These are phyloP conservation scores for Turdus rufiventris DNA, from an alignment of 2,113 vertebrate genomes.

Conservation along the genomic window DNA sequence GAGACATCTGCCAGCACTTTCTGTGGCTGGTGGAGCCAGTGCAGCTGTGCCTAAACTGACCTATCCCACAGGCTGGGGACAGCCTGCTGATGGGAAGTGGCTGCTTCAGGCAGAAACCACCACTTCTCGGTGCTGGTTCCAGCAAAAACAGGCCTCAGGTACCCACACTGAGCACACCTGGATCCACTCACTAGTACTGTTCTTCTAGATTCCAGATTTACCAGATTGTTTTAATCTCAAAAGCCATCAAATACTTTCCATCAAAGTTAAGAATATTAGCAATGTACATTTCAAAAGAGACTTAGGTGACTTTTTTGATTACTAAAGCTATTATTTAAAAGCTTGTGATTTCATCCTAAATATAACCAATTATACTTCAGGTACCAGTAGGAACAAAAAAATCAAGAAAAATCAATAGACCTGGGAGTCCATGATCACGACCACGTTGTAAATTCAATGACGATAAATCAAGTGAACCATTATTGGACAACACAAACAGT, in stretches of 20 bases:
- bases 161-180: not conserved
- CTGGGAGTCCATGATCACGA: conserved; percentile 92
- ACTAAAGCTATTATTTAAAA: not conserved
- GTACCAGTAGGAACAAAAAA: not conserved
- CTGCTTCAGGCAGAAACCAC: not conserved
- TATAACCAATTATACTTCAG: not conserved
- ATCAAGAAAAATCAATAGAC: conserved; percentile 57
- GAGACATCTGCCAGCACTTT: not conserved
- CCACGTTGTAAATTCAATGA: conserved; percentile 92
- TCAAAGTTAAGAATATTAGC: not conserved
- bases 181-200: not conserved
- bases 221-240: not conserved
- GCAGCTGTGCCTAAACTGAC: not conserved
- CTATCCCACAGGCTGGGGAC: not conserved
- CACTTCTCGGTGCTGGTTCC: not conserved
- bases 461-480: conserved; percentile 82
- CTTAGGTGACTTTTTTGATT: not conserved
- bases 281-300: not conserved
- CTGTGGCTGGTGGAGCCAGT: not conserved
- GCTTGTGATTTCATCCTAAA: not conserved
- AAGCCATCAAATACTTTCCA: not conserved
- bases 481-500: conserved; percentile 77
- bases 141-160: not conserved
- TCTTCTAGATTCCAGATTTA: not conserved
- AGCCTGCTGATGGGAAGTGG: not conserved